Evolutionary conservation across 2,113 vertebrate species (phyloP).

Genomic region (Ciconia maguari): DNA sequence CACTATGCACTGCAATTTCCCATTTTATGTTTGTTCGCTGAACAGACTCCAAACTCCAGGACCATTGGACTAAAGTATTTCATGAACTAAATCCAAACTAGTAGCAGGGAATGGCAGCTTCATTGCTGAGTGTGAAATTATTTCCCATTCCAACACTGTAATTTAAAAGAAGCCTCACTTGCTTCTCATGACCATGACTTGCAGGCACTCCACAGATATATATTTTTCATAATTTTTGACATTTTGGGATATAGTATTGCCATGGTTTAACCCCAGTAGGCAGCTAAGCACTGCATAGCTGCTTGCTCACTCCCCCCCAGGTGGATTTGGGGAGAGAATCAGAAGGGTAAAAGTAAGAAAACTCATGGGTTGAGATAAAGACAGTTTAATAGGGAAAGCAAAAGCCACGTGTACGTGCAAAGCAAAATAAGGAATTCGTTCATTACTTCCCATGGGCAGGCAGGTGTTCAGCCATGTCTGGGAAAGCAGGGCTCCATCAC

Average conservation of each 20-base stretch:
- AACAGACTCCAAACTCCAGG: not conserved
- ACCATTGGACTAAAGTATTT: not conserved
- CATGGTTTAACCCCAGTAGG: not conserved
- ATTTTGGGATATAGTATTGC: not conserved
- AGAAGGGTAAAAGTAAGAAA: not conserved
- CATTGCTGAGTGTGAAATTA: not conserved
- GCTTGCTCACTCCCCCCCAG: rapidly evolving
- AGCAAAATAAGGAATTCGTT: not conserved
- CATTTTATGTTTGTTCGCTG: not conserved
- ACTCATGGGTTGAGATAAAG: rapidly evolving
- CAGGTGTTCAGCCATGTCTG: not conserved
- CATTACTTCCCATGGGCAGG: not conserved
- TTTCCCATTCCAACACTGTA: not conserved
- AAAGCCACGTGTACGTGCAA: not conserved
- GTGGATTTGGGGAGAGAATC: not conserved
- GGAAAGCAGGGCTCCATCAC: not conserved
- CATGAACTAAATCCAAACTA: not conserved
- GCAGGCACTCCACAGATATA: not conserved
- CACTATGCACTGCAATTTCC: not conserved
- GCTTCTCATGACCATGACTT: not conserved
- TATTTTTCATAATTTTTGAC: not conserved
- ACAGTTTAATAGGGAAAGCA: not conserved
- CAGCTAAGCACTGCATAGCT: not conserved
- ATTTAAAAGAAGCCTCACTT: not conserved
- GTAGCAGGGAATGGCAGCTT: not conserved